Percentiles rank a stretch among this genome's conserved stretches.
phyloP scores from a whole-genome alignment of 1,140 invertebrate species.

The Drosophila gunungcola region DNA sequence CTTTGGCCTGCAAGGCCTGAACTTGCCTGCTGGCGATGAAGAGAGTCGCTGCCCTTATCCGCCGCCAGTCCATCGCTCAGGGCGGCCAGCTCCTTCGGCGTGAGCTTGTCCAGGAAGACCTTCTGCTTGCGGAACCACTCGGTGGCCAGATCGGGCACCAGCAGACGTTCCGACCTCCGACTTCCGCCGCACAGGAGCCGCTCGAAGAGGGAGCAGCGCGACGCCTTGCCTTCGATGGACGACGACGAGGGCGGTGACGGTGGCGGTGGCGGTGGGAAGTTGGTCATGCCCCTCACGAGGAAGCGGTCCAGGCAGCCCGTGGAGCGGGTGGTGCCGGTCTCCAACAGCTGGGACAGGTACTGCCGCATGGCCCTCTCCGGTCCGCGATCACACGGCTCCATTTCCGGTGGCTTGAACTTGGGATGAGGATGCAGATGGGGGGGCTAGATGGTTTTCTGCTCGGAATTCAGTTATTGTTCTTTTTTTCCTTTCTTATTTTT shows the following conservation, averaged over 20 bases:
- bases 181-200: conserved; percentile 28
- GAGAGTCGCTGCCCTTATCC: background rate
- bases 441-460: background rate
- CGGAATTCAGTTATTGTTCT: background rate
- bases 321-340: background rate
- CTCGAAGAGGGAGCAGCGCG: conserved; percentile 32
- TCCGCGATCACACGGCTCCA: conserved; percentile 10
- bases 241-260: no score
- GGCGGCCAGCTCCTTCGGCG: conserved; percentile 9
- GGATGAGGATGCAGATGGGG: background rate
- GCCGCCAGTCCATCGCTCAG: background rate
- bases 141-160: conserved; percentile 74
- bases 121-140: conserved; percentile 75
- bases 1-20: background rate
- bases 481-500: background rate
- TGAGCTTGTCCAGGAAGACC: conserved; percentile 44
- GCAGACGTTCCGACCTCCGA: conserved; percentile 44
- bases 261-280: conserved; percentile 30
- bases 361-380: conserved; percentile 10
- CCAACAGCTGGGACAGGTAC: conserved; percentile 14
- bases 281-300: conserved; percentile 19
- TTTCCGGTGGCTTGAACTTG: background rate
- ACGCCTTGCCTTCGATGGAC: background rate
- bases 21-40: background rate
- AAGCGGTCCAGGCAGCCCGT: conserved; percentile 22